Percentiles rank a stretch among this genome's conserved stretches.
phyloP scores from a whole-genome alignment of 2,888 invertebrate species.

The Eristalis arbustorum region DNA sequence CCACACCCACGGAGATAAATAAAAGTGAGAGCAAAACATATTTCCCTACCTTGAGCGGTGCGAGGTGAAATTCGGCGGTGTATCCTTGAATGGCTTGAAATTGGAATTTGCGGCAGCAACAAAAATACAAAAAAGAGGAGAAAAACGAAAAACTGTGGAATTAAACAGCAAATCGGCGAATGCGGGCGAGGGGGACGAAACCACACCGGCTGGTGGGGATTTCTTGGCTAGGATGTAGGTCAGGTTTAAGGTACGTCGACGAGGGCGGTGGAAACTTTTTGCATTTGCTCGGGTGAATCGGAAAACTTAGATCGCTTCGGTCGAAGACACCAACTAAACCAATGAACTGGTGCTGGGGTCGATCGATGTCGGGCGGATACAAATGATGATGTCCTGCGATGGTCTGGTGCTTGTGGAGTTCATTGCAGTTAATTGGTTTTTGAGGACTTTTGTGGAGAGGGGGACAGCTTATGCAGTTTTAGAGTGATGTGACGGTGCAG shows the following conservation, averaged over 20 bases:
- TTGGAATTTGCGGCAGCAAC: slow-evolving; percentile 21
- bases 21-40: slow-evolving; percentile 28
- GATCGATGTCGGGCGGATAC: neutral
- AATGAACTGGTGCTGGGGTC: neutral
- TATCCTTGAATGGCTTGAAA: slow-evolving; percentile 46
- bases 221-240: neutral
- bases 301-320: neutral
- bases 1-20: slow-evolving; percentile 11
- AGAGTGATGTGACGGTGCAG: too few species aligned
- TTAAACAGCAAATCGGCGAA: neutral
- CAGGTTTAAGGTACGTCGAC: neutral
- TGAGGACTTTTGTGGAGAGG: neutral
- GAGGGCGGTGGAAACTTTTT: neutral
- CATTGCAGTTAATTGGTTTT: neutral
- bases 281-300: neutral
- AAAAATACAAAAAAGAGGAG: neutral
- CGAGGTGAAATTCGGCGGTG: slow-evolving; percentile 20
- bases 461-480: too few species aligned
- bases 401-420: neutral
- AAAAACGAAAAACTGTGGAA: neutral
- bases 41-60: neutral
- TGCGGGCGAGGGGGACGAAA: neutral
- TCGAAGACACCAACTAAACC: neutral
- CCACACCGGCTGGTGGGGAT: neutral
- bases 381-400: neutral